Evolutionary conservation across 2,113 vertebrate genomes (phyloP).

Genomic region (Triplophysa dalaica): DNA sequence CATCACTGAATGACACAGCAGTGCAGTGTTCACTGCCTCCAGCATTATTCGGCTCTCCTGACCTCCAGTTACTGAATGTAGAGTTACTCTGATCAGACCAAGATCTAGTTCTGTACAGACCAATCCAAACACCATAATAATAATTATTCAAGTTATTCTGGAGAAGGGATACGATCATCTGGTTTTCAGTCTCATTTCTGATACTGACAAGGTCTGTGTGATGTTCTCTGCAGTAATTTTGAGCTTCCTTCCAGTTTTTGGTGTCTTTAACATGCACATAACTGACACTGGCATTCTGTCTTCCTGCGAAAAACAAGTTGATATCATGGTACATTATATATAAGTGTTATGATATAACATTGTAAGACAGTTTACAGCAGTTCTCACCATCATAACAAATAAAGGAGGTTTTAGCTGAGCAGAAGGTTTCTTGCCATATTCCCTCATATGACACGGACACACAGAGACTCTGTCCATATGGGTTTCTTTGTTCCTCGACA

Average conservation of each 20-base stretch:
- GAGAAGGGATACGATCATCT: neutral
- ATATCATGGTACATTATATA: too few relatives aligned
- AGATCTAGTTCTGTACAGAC: constrained; percentile 44
- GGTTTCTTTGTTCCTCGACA: neutral
- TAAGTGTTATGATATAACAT: too few relatives aligned
- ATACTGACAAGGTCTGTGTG: constrained; percentile 17
- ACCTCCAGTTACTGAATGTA: constrained; percentile 33
- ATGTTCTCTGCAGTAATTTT: too few relatives aligned
- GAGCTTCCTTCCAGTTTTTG: too few relatives aligned
- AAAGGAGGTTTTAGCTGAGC: too few relatives aligned
- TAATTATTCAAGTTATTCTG: neutral
- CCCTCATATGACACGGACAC: too few relatives aligned
- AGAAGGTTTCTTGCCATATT: too few relatives aligned
- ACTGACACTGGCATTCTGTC: too few relatives aligned
- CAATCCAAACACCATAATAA: constrained; percentile 9
- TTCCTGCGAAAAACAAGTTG: too few relatives aligned
- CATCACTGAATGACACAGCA: constrained; percentile 16
- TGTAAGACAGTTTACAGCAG: too few relatives aligned
- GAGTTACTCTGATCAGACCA: constrained; percentile 45
- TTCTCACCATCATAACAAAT: too few relatives aligned
- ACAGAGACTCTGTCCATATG: neutral
- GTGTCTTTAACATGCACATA: too few relatives aligned
- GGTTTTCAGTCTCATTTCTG: constrained; percentile 34
- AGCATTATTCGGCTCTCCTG: constrained; percentile 12
- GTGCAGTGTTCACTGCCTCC: neutral